These are phyloP conservation scores for Oncorhynchus mykiss DNA, from an alignment of 2,113 vertebrate species.

Conservation along the genomic window DNA sequence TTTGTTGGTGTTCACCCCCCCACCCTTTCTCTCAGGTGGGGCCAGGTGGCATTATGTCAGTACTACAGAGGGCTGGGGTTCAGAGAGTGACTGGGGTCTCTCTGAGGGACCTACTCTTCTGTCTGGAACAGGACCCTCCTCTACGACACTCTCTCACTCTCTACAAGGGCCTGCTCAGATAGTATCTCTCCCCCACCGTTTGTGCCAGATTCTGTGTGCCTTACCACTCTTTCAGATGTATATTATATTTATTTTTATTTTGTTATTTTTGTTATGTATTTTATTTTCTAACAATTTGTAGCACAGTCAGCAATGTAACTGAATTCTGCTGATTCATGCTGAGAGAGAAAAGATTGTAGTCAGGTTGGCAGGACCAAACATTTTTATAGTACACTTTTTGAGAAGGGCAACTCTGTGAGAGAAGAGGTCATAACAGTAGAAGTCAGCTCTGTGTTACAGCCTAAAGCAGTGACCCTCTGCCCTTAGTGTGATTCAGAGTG, in stretches of 20 bases:
- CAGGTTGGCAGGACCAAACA: background rate
- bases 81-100: conserved; percentile 82
- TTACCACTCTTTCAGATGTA: background rate
- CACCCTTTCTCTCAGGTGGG: conserved; percentile 58
- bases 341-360: background rate
- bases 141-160: conserved; percentile 82
- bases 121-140: conserved; percentile 88
- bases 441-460: background rate
- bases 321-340: background rate
- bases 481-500: background rate
- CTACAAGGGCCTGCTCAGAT: conserved; percentile 87
- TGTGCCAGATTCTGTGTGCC: background rate
- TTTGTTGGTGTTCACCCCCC: background rate
- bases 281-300: background rate
- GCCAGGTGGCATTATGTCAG: conserved; percentile 17
- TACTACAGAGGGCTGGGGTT: conserved; percentile 67
- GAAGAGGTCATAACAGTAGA: background rate
- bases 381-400: background rate
- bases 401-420: background rate
- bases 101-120: conserved; percentile 90
- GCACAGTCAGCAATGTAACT: background rate
- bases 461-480: background rate
- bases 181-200: conserved; percentile 6
- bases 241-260: background rate
- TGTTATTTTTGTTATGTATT: background rate